Base-by-base conservation (phyloP, 2,888 invertebrate genomes). In the Melinopterus prodromus region DNA sequence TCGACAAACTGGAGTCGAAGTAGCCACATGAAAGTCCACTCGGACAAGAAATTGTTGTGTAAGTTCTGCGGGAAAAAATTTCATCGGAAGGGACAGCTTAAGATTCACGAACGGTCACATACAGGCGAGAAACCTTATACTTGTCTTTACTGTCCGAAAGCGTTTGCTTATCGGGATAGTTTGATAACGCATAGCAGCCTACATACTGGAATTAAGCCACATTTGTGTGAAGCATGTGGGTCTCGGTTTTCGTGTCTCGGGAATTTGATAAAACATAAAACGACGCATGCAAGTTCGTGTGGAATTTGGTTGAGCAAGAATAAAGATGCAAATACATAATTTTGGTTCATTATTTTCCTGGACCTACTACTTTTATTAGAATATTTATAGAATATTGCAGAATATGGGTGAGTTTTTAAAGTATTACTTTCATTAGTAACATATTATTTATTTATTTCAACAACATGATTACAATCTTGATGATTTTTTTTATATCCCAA, bases 61-160 rank as follows among this genome's bases (percentile, higher is more conserved):
- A 86, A 85, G 71, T 88, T 85, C 81, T 89, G 89, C 81, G 86
- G 86, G 0, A 89, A 89, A 81, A 85, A 83, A 71, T 89, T 88
- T 81, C 86, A 86, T 36, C 88, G 88, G 84, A 88, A 88, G 81
- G 88, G 88, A 6, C 88, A 89, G 81, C 82, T 88, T 38, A 87
- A 87, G 80, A 85, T 88, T 16, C 89, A 90, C 82, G 86, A 87
- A 83, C 87, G 90, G 36, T 88, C 88, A 0, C 91, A 91, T 82
- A 90, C 89, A 0, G 90, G 91, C 15, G 89, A 90, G 81, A 91
- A 91, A 81, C 91, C 91, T 3, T 91, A 89, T 83, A 89, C 90
- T 83, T 91, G 91, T 83, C 87, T 86, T 76, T 86, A 85, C 80
- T 88, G 87, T 78, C 86, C 86, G 0, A 88, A 87, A 80, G 85